phyloP scores from a whole-genome alignment of 1,140 invertebrate species.

The Eurytemora carolleeae region DNA sequence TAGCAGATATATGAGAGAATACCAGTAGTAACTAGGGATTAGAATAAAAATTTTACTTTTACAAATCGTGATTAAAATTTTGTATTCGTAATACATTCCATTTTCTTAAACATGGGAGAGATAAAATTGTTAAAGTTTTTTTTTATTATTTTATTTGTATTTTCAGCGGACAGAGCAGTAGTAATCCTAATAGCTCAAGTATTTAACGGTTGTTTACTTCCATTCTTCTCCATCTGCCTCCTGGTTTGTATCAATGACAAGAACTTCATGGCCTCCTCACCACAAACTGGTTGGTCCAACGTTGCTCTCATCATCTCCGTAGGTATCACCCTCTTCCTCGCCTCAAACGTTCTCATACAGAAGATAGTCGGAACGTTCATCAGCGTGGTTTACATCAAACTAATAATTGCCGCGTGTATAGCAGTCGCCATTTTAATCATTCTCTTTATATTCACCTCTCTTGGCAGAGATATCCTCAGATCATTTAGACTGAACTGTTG shows the following conservation, averaged over 20 bases:
- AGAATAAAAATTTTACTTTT: too few species aligned
- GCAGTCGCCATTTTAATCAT: background rate
- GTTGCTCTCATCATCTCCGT: background rate
- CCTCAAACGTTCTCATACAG: background rate
- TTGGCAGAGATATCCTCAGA: background rate
- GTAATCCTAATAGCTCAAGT: background rate
- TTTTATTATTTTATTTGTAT: too few species aligned
- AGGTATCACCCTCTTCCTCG: background rate
- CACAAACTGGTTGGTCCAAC: background rate
- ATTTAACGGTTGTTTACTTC: background rate
- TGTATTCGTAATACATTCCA: too few species aligned
- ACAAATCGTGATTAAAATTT: too few species aligned
- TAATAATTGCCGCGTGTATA: background rate
- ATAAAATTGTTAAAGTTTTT: too few species aligned
- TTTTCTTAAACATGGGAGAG: too few species aligned
- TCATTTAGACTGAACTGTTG: background rate
- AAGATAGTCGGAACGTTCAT: background rate
- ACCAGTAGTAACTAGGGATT: too few species aligned
- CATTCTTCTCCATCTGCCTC: constrained; percentile 5
- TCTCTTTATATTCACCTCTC: background rate
- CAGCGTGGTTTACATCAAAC: background rate
- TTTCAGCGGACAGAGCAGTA: background rate
- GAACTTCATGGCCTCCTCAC: background rate
- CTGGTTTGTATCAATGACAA: constrained; percentile 1
- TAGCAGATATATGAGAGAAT: too few species aligned